Conservation (phyloP, 1,140 invertebrate species). For the Venturia canescens region DNA sequence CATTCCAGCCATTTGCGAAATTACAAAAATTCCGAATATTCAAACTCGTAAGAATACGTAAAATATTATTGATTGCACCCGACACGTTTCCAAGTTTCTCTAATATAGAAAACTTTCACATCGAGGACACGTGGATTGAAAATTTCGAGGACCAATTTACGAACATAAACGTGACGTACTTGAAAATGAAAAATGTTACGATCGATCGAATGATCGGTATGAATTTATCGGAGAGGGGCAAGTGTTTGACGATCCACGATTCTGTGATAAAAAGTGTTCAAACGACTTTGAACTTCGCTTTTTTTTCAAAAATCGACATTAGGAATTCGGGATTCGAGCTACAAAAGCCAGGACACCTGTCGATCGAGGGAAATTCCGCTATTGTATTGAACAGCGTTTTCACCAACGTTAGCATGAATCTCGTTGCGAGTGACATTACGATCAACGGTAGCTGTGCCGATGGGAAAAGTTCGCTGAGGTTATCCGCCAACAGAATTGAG, state of each 20-base stretch:
- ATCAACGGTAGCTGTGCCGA: conserved; percentile 62
- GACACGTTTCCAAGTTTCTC: conserved; percentile 54
- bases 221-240: conserved; percentile 57
- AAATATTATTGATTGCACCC: conserved; percentile 59
- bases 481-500: conserved; percentile 56
- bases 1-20: conserved; percentile 54
- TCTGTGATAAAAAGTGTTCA: conserved; percentile 55
- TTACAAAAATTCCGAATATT: conserved; percentile 55
- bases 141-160: conserved; percentile 61
- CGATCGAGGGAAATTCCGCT: conserved; percentile 53
- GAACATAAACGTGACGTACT: conserved; percentile 48
- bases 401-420: conserved; percentile 60
- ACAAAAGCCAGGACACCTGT: conserved; percentile 56
- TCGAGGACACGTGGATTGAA: conserved; percentile 59
- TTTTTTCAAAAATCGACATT: conserved; percentile 60
- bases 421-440: conserved; percentile 51
- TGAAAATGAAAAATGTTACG: conserved; percentile 63
- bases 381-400: conserved; percentile 58
- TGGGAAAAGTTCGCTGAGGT: conserved; percentile 63
- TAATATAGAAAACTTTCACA: conserved; percentile 55
- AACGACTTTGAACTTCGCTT: conserved; percentile 56
- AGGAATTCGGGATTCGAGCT: conserved; percentile 60
- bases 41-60: conserved; percentile 56
- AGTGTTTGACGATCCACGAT: conserved; percentile 54
- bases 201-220: conserved; percentile 55